Conservation (phyloP, 2,888 invertebrate genomes). For the Ligdia adustata region DNA sequence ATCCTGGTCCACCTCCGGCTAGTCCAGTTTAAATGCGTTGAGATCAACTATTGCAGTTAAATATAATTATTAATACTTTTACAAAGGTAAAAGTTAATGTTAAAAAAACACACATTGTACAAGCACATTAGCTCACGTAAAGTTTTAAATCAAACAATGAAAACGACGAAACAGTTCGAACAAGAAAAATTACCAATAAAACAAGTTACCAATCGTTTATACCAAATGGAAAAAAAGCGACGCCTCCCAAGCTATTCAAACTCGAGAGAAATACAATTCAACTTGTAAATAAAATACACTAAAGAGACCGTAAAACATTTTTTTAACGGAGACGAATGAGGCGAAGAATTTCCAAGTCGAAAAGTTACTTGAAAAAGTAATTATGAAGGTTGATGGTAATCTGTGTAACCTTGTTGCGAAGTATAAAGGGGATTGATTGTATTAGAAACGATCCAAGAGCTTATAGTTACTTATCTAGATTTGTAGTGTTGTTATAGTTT, state of each 20-base stretch:
- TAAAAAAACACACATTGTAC: too few relatives aligned
- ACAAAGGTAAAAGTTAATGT: too few relatives aligned
- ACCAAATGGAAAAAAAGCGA: neutral
- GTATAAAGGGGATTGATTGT: constrained; percentile 34
- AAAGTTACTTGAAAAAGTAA: constrained; percentile 55
- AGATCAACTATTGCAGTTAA: too few relatives aligned
- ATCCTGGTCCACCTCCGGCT: too few relatives aligned
- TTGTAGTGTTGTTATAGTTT: too few relatives aligned
- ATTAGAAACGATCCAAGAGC: constrained; percentile 15
- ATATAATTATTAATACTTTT: too few relatives aligned
- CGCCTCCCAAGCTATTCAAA: constrained; percentile 15
- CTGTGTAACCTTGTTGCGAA: constrained; percentile 44
- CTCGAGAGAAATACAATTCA: constrained; percentile 52
- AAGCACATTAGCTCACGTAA: too few relatives aligned
- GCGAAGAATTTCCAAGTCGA: constrained; percentile 48
- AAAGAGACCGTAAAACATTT: constrained; percentile 49
- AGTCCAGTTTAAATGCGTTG: too few relatives aligned
- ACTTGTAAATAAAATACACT: constrained; percentile 56
- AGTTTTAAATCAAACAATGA: too few relatives aligned
- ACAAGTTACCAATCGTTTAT: neutral
- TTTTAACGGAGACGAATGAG: constrained; percentile 49
- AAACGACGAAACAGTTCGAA: too few relatives aligned
- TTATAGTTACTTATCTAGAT: constrained; percentile 5
- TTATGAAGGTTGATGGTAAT: constrained; percentile 51
- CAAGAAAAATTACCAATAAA: neutral